Percentiles rank a stretch among this genome's conserved stretches.
phyloP scores from a whole-genome alignment of 2,113 vertebrate genomes.

The Siniperca knerii region DNA sequence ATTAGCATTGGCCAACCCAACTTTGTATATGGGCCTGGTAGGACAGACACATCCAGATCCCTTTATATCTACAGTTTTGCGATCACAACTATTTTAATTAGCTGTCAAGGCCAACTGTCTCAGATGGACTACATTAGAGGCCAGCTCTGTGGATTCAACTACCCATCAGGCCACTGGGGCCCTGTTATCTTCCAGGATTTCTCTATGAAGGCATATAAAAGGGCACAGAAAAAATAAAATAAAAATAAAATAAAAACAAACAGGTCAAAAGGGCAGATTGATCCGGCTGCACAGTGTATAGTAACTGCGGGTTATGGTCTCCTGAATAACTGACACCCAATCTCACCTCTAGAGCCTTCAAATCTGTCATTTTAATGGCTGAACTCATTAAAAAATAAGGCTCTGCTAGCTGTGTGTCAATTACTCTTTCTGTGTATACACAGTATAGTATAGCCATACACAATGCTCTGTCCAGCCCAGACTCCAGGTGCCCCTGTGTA shows the following conservation, averaged over 20 bases:
- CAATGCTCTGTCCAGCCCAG: conserved; percentile 14
- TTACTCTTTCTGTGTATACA: conserved; percentile 25
- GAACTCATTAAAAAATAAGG: conserved; percentile 32
- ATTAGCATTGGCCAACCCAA: conserved; percentile 11
- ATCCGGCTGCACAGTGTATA: conserved; percentile 47
- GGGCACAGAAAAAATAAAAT: conserved; percentile 24
- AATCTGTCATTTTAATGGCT: conserved; percentile 6
- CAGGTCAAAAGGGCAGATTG: conserved; percentile 33
- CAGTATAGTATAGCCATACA: conserved; percentile 35
- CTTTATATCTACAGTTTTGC: conserved; percentile 23
- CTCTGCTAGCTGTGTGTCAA: conserved; percentile 33
- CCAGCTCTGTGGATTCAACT: conserved; percentile 63
- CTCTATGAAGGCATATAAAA: conserved; percentile 71
- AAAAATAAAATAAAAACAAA: conserved; percentile 19
- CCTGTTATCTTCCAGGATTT: conserved; percentile 51
- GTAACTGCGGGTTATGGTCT: conserved; percentile 52
- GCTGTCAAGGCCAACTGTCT: conserved; percentile 14
- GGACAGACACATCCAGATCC: conserved; percentile 16
- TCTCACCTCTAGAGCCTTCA: conserved; percentile 23
- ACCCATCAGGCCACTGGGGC: conserved; percentile 46
- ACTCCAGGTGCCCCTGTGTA: conserved; percentile 14
- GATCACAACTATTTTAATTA: conserved; percentile 14
- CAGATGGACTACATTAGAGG: conserved; percentile 53
- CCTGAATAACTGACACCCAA: conserved; percentile 34
- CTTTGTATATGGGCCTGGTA: conserved; percentile 11